A percentile compares a stretch with the other conserved stretches of the same genome.
Evolutionary conservation across 2,797 vertebrate species (phyloP).

Genomic region (Tangara arthus): DNA sequence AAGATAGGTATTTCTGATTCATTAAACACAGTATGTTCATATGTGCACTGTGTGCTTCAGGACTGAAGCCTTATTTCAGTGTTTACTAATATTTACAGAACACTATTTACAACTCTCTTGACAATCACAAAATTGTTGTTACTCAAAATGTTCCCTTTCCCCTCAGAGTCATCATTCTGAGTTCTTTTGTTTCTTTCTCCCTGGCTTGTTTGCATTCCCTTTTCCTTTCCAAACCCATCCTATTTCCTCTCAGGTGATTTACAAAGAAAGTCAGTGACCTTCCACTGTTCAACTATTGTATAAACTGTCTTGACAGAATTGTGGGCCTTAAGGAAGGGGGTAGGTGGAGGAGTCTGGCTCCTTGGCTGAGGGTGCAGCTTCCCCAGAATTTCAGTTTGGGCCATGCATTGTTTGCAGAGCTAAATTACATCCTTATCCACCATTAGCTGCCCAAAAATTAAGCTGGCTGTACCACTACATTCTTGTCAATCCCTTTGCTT

Average conservation of each 20-base stretch:
- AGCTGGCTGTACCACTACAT: background rate
- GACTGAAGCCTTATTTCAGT: background rate
- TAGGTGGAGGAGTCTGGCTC: background rate
- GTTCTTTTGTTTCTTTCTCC: background rate
- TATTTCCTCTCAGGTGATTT: background rate
- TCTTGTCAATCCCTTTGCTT: background rate
- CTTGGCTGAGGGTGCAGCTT: background rate
- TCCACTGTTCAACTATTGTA: background rate
- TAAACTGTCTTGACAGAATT: background rate
- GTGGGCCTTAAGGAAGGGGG: background rate
- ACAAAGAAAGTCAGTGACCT: background rate
- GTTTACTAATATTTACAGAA: conserved; percentile 9
- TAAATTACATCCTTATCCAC: background rate
- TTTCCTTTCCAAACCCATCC: background rate
- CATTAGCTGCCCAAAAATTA: background rate
- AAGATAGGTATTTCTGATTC: background rate
- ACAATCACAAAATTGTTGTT: background rate
- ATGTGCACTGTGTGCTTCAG: background rate
- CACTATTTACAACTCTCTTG: background rate
- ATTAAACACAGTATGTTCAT: background rate
- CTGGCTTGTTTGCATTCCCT: background rate
- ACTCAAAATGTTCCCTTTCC: background rate
- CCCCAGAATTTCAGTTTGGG: background rate
- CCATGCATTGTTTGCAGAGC: background rate
- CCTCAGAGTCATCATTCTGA: background rate